Conservation (phyloP, 2,797 vertebrate species). For the Catharus ustulatus region DNA sequence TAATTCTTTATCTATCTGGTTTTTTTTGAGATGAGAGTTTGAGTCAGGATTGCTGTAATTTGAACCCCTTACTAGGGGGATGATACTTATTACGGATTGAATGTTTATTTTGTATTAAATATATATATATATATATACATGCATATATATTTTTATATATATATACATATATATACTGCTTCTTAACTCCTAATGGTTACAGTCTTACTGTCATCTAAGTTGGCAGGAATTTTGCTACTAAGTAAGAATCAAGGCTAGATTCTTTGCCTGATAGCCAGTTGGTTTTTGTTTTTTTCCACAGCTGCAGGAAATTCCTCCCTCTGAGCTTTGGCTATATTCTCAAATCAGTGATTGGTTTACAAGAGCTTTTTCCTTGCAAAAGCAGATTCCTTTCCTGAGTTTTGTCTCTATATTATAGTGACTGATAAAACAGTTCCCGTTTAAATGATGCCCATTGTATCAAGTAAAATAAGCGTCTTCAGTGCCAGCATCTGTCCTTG, state of each 20-base stretch:
- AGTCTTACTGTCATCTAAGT: background rate
- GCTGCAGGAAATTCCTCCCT: conserved; percentile 47
- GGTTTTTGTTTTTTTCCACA: background rate
- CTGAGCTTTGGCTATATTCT: conserved; percentile 23
- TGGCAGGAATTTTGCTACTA: conserved; percentile 15
- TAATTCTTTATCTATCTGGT: background rate
- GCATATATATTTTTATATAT: background rate
- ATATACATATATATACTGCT: background rate
- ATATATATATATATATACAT: background rate
- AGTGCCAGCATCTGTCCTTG: background rate
- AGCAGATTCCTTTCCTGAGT: conserved; percentile 28
- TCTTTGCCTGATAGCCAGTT: background rate
- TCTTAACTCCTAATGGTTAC: background rate
- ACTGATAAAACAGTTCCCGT: conserved; percentile 37
- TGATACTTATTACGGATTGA: conserved; percentile 7
- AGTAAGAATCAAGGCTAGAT: background rate
- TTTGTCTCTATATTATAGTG: background rate
- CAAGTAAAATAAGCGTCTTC: background rate
- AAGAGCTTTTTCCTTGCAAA: conserved; percentile 24
- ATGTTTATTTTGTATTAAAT: background rate
- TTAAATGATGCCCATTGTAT: background rate
- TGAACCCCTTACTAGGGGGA: background rate
- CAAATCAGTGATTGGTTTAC: background rate
- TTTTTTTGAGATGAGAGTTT: conserved; percentile 11
- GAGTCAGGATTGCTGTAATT: background rate